phyloP scores from a whole-genome alignment of 2,888 invertebrate genomes.

The Perithous albicinctus region DNA sequence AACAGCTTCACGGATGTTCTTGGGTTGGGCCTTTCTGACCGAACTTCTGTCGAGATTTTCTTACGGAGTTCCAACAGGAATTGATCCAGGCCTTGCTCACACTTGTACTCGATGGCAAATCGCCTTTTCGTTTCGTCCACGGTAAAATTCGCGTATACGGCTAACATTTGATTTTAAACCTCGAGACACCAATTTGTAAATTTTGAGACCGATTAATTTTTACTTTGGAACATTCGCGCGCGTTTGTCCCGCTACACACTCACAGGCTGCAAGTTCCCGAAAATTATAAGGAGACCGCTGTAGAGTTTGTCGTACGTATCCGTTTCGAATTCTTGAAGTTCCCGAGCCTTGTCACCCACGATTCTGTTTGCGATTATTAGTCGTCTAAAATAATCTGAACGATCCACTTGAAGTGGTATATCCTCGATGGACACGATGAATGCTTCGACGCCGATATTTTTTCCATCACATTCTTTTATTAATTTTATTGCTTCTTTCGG shows the following conservation, averaged over 20 bases:
- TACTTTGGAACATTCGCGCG: conserved; percentile 11
- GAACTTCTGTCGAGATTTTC: no score
- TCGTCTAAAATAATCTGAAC: not conserved
- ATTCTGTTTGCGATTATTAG: no score
- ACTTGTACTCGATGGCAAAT: no score
- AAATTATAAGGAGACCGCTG: not conserved
- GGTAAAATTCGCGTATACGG: no score
- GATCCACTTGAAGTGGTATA: not conserved
- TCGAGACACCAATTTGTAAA: no score
- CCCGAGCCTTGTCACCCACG: not conserved
- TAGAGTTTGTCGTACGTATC: not conserved
- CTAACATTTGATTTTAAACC: no score
- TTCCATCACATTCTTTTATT: conserved; percentile 1
- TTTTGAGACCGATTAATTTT: no score
- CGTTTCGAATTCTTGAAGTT: conserved; percentile 21
- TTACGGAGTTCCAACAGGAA: no score
- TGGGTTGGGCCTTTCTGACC: no score
- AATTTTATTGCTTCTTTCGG: conserved; percentile 12
- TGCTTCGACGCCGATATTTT: conserved; percentile 2
- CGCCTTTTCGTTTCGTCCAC: no score
- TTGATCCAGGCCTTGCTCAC: no score
- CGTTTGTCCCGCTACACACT: not conserved
- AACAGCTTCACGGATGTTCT: no score
- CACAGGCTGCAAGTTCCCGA: conserved; percentile 20
- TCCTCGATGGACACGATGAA: conserved; percentile 16